These are phyloP conservation scores for Aphaenogaster floridana DNA, from an alignment of 1,140 invertebrate species.

Conservation along the genomic window DNA sequence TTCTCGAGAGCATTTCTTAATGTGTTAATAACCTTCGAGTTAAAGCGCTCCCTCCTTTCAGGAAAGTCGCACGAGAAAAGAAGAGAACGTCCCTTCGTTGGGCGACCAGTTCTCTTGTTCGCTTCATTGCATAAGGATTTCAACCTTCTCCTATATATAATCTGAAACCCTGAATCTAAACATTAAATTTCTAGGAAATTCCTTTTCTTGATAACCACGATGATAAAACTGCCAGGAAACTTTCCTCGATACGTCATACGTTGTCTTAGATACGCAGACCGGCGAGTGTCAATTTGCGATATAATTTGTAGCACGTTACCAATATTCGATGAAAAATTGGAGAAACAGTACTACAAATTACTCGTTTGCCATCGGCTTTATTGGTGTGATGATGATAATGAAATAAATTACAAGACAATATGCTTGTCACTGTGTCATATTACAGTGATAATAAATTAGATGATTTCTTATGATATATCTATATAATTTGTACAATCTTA, in stretches of 20 bases:
- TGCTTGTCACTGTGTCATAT: neutral
- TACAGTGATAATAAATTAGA: conserved; percentile 11
- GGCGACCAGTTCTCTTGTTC: neutral
- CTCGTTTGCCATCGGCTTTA: conserved; percentile 53
- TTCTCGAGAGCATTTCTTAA: neutral
- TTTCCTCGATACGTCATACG: neutral
- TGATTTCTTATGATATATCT: neutral
- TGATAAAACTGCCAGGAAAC: neutral
- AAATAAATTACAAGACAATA: conserved; percentile 65
- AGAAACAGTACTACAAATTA: conserved; percentile 10
- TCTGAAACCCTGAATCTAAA: neutral
- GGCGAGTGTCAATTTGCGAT: neutral
- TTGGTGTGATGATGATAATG: conserved; percentile 66
- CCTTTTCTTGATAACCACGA: neutral
- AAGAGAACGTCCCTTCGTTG: neutral
- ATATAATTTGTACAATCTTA: conserved; percentile 43
- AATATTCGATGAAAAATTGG: neutral
- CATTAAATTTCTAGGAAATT: neutral
- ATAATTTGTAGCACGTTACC: conserved; percentile 36
- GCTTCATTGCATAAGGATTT: neutral
- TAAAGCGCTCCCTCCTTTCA: neutral
- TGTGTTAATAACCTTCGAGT: neutral
- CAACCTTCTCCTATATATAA: neutral
- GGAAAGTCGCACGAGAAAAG: neutral
- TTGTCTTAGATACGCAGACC: neutral